phyloP scores from a whole-genome alignment of 2,113 vertebrate species.

The Stegostoma tigrinum region DNA sequence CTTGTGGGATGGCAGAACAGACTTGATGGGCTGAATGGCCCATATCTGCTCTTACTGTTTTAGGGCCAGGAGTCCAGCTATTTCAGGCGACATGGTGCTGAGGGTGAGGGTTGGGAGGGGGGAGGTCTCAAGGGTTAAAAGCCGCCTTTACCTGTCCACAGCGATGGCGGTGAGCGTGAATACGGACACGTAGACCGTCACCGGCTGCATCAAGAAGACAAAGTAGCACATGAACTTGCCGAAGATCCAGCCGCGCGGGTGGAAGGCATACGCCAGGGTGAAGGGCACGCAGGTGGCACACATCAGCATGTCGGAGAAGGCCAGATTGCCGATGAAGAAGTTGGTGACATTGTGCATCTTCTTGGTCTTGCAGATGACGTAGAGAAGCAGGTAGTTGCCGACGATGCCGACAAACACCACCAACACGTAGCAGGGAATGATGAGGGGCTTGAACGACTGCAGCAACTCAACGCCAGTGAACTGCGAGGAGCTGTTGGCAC shows the following conservation, averaged over 20 bases:
- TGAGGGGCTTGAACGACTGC: constrained; percentile 73
- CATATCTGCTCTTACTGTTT: too few relatives aligned
- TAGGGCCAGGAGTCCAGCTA: too few relatives aligned
- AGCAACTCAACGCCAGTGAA: constrained; percentile 71
- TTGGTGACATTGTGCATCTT: constrained; percentile 86
- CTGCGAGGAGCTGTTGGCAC: constrained; percentile 45
- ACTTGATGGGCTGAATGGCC: too few relatives aligned
- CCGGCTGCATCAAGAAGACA: constrained; percentile 45
- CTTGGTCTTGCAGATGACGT: constrained; percentile 65
- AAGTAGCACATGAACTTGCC: constrained; percentile 79
- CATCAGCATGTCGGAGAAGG: constrained; percentile 83
- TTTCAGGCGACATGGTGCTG: too few relatives aligned
- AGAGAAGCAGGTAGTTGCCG: constrained; percentile 59
- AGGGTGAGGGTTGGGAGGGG: too few relatives aligned
- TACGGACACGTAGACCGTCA: constrained; percentile 77
- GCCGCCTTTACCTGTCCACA: constrained; percentile 65
- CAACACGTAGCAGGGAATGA: constrained; percentile 75
- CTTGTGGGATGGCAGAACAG: too few relatives aligned
- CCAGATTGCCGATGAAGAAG: constrained; percentile 80
- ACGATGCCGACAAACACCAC: constrained; percentile 69
- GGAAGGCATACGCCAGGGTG: constrained; percentile 50
- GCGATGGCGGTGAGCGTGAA: constrained; percentile 79
- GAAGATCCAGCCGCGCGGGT: constrained; percentile 76
- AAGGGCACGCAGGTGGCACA: constrained; percentile 77
- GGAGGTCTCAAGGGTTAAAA: too few relatives aligned